Percentiles rank a stretch among this genome's conserved stretches.
Evolutionary conservation across 2,888 invertebrate species (phyloP).

Genomic region (Nemotelus nigrinus): DNA sequence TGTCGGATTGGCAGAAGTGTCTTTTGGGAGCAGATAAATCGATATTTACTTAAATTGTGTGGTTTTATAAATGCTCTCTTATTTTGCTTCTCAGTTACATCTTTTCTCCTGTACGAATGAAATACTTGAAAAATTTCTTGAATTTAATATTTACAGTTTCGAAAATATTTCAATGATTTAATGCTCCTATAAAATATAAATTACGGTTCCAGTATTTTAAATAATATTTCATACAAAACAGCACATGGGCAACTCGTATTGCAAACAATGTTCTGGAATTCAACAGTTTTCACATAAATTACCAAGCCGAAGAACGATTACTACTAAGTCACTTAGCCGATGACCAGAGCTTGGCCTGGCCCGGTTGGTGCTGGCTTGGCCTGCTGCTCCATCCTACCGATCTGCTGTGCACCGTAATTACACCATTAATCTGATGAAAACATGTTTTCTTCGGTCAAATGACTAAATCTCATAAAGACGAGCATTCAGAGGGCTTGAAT

Average conservation of each 20-base stretch:
- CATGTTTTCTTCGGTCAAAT: slow-evolving; percentile 22
- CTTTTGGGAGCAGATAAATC: no score
- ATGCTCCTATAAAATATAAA: no score
- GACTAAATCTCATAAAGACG: slow-evolving; percentile 13
- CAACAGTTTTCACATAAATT: slow-evolving; percentile 7
- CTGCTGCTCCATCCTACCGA: not conserved
- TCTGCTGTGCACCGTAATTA: slow-evolving; percentile 33
- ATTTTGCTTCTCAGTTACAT: no score
- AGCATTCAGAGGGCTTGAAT: slow-evolving; percentile 12
- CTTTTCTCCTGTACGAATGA: no score
- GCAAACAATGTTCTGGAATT: not conserved
- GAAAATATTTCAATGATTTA: no score
- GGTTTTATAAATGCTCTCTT: no score
- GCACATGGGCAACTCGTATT: no score
- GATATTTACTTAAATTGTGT: no score
- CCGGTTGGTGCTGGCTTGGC: not conserved
- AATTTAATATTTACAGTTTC: no score
- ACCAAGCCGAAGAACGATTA: not conserved
- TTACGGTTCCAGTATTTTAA: no score
- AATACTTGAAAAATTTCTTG: no score
- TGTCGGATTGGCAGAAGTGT: not conserved
- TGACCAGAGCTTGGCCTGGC: not conserved
- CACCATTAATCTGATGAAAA: slow-evolving; percentile 39
- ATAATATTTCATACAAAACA: no score
- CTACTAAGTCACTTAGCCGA: not conserved